Conservation (phyloP, 2,113 vertebrate species). For the Myrmophylax atrothorax region DNA sequence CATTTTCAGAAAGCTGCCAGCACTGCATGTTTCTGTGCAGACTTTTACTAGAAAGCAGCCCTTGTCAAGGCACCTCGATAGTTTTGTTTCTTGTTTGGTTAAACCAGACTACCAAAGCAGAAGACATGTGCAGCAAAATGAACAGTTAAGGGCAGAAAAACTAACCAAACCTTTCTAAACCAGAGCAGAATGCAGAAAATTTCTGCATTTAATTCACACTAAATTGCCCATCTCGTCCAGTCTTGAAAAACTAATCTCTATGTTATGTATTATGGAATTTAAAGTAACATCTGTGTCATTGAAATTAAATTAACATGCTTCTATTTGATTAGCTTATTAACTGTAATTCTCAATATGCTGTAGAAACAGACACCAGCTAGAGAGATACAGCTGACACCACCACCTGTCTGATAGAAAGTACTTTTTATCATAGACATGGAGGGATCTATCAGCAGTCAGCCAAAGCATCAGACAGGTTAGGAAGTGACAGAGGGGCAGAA, state of each 20-base stretch:
- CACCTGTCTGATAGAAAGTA: slow-evolving; percentile 46
- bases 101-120: background rate
- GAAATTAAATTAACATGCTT: slow-evolving; percentile 62
- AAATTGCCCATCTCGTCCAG: background rate
- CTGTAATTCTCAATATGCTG: slow-evolving; percentile 53
- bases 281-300: slow-evolving; percentile 43
- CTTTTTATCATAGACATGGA: background rate
- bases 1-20: background rate
- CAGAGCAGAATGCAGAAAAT: background rate
- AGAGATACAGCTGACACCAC: slow-evolving; percentile 39
- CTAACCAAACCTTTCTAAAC: background rate
- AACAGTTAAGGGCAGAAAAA: background rate
- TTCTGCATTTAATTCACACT: background rate
- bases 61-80: background rate
- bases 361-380: slow-evolving; percentile 24
- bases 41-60: background rate
- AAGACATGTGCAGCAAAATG: background rate
- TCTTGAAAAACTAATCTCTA: slow-evolving; percentile 23
- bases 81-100: background rate
- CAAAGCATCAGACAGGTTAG: slow-evolving; percentile 2
- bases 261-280: slow-evolving; percentile 16
- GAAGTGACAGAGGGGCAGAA: background rate
- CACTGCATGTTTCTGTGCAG: background rate
- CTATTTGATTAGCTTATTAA: slow-evolving; percentile 62
- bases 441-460: slow-evolving; percentile 1